Base-by-base conservation (phyloP, 2,888 invertebrate species). In the Aleiodes testaceus region DNA sequence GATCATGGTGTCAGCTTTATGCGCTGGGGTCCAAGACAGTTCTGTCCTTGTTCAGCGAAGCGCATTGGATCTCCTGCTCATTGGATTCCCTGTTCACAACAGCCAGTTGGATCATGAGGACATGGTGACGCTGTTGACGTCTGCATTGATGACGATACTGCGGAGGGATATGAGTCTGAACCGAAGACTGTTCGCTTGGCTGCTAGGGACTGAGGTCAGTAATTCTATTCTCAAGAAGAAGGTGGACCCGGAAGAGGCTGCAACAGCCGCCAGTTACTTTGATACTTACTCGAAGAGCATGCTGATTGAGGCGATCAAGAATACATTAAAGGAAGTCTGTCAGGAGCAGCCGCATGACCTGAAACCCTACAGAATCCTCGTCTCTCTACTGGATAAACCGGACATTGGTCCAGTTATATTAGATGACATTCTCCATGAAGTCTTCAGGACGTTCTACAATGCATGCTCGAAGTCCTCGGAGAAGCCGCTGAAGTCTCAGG, bases 81-180 rank as follows among this genome's bases (percentile, higher is more conserved):
- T 93, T 5, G 95, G 95, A 26, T 95, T 97, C 86, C 96, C 96
- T 14, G 92, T 96, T 90, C 94, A 95, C 81, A 94, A 93, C 81
- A 92, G 91, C 73, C 93, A 94, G 82, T 89, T 93, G 63, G 87
- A 89, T 12, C 90, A 91, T 78, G 88, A 90, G 7, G 94, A 95
- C 84, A 91, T 94, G 90, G 91, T 93, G 61, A 90, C 90, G 69
- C 87, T 95, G 74, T 92, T 94, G 6, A 93, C 93, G 22, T 92
- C 94, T 70, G 92, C 93, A 26, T 88, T 96, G 66, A 90, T 91
- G 49, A 92, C 93, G 5, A 93, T 97, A 75, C 88, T 97, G 63
- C 89, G 96, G 52, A 89, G 97, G 73, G 97, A 97, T 84, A 96
- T 96, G 94, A 96, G 96, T 30, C 89, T 97, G 12, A 97, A 97